Evolutionary conservation across 2,888 invertebrate species (phyloP).

Genomic region (Paralinhomoeus sp.): DNA sequence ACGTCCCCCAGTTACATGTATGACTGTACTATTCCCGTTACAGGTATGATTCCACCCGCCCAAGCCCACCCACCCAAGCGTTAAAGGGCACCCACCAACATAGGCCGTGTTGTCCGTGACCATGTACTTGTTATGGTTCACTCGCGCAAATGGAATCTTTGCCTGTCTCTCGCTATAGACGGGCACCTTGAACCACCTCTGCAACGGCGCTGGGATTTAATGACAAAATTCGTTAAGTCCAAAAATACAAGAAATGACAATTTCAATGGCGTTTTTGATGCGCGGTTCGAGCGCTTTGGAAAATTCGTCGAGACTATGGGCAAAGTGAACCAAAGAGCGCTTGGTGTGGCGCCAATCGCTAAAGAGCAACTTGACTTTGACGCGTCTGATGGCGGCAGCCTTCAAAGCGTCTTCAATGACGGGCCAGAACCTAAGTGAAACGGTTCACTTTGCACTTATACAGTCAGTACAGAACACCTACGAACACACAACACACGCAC

Average conservation of each 20-base stretch:
- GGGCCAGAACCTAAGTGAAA: conserved; percentile 77
- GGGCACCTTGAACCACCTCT: conserved; percentile 73
- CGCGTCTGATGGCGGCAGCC: conserved; percentile 55
- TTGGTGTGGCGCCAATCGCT: conserved; percentile 59
- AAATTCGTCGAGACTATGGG: conserved; percentile 50
- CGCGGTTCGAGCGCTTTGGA: conserved; percentile 26
- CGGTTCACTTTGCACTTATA: too few species aligned
- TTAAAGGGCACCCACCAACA: conserved; percentile 51
- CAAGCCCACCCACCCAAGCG: too few species aligned
- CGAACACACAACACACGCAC: too few species aligned
- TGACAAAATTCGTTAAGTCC: too few species aligned
- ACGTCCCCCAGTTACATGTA: too few species aligned
- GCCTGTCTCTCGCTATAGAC: conserved; percentile 39
- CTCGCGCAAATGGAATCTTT: conserved; percentile 63
- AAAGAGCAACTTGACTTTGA: conserved; percentile 48
- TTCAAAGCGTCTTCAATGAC: conserved; percentile 63
- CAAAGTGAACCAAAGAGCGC: conserved; percentile 48
- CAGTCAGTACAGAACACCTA: not conserved
- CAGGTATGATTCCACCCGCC: too few species aligned
- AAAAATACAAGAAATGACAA: too few species aligned
- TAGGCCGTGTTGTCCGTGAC: conserved; percentile 77
- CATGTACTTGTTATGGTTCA: conserved; percentile 97
- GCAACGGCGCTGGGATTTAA: too few species aligned
- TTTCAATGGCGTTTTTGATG: not conserved
- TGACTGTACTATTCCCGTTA: too few species aligned